Percentiles rank a stretch among this genome's conserved stretches.
Evolutionary conservation across 2,797 vertebrate species (phyloP).

Genomic region (Spheniscus humboldti): DNA sequence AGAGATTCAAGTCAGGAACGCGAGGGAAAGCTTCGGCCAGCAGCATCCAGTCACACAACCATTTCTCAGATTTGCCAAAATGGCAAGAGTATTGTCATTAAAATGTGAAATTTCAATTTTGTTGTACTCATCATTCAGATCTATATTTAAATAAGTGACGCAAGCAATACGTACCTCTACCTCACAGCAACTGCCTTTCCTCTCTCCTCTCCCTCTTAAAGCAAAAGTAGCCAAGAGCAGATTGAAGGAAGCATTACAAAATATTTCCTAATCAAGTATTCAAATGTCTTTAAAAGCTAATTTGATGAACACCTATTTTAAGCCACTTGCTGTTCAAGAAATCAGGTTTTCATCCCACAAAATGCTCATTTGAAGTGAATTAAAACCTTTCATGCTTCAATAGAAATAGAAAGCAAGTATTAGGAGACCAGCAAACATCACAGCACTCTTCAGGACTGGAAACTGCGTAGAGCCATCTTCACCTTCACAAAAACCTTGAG

Average conservation of each 20-base stretch:
- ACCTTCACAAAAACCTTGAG: not conserved
- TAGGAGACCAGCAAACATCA: not conserved
- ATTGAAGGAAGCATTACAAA: not conserved
- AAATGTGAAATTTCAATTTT: not conserved
- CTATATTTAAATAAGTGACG: not conserved
- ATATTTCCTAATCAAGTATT: not conserved
- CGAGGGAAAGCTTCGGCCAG: not conserved
- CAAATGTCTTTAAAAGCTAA: not conserved
- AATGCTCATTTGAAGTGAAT: not conserved
- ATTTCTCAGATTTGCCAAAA: not conserved
- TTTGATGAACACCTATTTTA: not conserved
- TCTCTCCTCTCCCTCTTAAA: not conserved
- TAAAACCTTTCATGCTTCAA: not conserved
- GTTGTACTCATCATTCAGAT: not conserved
- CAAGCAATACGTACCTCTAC: not conserved
- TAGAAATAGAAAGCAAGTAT: not conserved
- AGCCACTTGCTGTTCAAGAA: not conserved
- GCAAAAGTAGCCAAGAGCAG: not conserved
- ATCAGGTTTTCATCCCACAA: not conserved
- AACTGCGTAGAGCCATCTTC: not conserved
- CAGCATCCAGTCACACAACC: not conserved
- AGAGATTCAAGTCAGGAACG: not conserved
- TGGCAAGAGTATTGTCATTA: not conserved
- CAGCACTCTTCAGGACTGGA: not conserved
- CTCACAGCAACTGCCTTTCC: not conserved